These are phyloP conservation scores for Serrognathus titanus DNA, from an alignment of 2,888 invertebrate species.

Conservation along the genomic window DNA sequence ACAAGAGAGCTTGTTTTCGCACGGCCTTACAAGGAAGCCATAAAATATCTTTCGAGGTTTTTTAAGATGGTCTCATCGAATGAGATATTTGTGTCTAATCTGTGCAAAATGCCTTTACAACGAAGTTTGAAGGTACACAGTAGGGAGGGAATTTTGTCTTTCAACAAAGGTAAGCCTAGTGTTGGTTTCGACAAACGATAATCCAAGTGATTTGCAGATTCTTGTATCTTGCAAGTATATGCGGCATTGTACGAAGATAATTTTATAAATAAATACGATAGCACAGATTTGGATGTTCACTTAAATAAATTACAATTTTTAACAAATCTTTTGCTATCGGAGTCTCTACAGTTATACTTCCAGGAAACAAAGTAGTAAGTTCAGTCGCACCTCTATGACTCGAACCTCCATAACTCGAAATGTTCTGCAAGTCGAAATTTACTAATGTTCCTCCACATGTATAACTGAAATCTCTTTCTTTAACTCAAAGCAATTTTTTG, in stretches of 20 bases:
- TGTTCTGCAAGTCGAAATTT: background rate
- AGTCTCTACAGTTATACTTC: slow-evolving; percentile 27
- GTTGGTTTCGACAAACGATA: background rate
- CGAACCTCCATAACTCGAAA: too few species aligned
- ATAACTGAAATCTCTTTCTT: too few species aligned
- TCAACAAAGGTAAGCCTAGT: slow-evolving; percentile 29
- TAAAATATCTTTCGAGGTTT: slow-evolving; percentile 18
- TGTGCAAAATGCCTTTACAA: slow-evolving; percentile 26
- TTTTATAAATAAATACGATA: slow-evolving; percentile 19
- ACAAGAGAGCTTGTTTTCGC: slow-evolving; percentile 19
- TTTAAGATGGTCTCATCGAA: slow-evolving; percentile 21
- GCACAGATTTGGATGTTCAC: slow-evolving; percentile 22
- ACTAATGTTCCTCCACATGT: too few species aligned
- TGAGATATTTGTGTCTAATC: slow-evolving; percentile 27
- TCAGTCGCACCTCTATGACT: too few species aligned
- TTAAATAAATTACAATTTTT: slow-evolving; percentile 33
- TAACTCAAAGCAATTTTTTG: too few species aligned
- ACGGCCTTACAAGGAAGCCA: slow-evolving; percentile 11
- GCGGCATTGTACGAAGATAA: slow-evolving; percentile 30
- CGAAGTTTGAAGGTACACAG: slow-evolving; percentile 15
- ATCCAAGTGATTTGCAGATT: slow-evolving; percentile 29
- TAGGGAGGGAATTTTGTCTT: slow-evolving; percentile 29
- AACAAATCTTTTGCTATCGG: slow-evolving; percentile 30
- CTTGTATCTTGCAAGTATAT: slow-evolving; percentile 35
- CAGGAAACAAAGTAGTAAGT: slow-evolving; percentile 22